Conservation (phyloP, 1,140 invertebrate genomes). For the Aphelenchoides avenae region DNA sequence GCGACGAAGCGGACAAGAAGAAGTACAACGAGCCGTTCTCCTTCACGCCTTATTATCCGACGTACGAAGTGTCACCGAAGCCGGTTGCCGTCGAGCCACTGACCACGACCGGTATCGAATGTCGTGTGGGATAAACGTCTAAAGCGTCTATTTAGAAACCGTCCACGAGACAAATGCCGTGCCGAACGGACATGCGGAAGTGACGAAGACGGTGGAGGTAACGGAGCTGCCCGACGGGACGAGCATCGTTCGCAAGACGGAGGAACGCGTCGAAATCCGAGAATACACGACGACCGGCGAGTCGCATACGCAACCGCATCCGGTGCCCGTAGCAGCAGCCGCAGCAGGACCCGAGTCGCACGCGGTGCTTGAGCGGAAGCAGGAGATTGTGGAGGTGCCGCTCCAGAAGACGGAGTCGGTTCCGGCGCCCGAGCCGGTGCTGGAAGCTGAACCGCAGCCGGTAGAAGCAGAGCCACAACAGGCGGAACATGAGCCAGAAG, state of each 20-base stretch:
- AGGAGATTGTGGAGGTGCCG: not conserved
- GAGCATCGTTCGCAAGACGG: constrained; percentile 5
- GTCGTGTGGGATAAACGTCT: too few relatives aligned
- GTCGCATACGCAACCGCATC: not conserved
- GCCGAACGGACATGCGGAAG: constrained; percentile 17
- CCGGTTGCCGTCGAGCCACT: not conserved
- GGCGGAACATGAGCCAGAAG: not conserved
- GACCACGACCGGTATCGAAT: not conserved
- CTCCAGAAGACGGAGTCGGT: not conserved
- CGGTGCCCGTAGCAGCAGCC: not conserved
- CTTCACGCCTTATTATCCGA: constrained; percentile 27
- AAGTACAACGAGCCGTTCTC: constrained; percentile 23
- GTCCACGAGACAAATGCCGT: constrained; percentile 6
- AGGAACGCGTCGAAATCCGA: constrained; percentile 6
- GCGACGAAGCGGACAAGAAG: constrained; percentile 29
- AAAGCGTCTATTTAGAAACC: too few relatives aligned
- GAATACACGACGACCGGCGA: not conserved
- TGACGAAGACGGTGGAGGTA: constrained; percentile 15
- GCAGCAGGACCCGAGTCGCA: not conserved
- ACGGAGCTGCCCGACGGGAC: constrained; percentile 16
- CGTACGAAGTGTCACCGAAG: not conserved
- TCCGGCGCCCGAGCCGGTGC: not conserved
- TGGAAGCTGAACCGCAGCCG: not conserved
- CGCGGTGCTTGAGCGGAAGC: not conserved
- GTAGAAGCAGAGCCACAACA: not conserved